phyloP scores from a whole-genome alignment of 2,113 vertebrate genomes.

The Ariopsis seemanni region DNA sequence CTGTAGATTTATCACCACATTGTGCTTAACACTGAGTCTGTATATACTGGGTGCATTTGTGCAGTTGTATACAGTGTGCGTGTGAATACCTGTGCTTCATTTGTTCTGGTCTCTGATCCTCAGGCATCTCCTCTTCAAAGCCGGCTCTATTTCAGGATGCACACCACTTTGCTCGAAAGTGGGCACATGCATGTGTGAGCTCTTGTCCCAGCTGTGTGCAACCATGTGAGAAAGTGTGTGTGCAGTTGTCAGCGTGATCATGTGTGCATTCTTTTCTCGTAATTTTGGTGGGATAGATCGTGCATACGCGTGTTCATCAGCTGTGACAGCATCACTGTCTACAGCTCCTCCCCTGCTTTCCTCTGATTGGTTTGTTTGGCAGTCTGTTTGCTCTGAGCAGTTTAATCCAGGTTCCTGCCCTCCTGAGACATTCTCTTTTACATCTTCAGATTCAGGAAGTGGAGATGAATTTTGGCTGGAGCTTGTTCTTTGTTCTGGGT shows the following conservation, averaged over 20 bases:
- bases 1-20: constrained; percentile 28
- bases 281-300: constrained; percentile 91
- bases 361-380: constrained; percentile 69
- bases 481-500: constrained; percentile 58
- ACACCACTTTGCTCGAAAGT: constrained; percentile 80
- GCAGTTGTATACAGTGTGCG: constrained; percentile 3
- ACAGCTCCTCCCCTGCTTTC: constrained; percentile 78
- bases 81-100: constrained; percentile 68
- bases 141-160: constrained; percentile 88
- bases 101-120: constrained; percentile 99
- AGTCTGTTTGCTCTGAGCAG: constrained; percentile 47
- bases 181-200: constrained; percentile 69
- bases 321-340: constrained; percentile 69
- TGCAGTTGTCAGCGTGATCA: constrained; percentile 65
- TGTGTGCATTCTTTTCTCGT: constrained; percentile 74
- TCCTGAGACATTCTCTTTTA: constrained; percentile 89
- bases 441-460: constrained; percentile 77
- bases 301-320: constrained; percentile 93
- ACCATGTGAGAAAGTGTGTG: constrained; percentile 86
- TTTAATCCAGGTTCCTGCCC: constrained; percentile 64
- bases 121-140: constrained; percentile 94
- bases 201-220: constrained; percentile 86
- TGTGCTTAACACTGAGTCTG: constrained; percentile 29
- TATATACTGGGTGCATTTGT: constrained; percentile 9
- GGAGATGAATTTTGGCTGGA: constrained; percentile 55